Base-by-base conservation (phyloP, 2,797 vertebrate genomes). In the Hydrocynus forskahlii region DNA sequence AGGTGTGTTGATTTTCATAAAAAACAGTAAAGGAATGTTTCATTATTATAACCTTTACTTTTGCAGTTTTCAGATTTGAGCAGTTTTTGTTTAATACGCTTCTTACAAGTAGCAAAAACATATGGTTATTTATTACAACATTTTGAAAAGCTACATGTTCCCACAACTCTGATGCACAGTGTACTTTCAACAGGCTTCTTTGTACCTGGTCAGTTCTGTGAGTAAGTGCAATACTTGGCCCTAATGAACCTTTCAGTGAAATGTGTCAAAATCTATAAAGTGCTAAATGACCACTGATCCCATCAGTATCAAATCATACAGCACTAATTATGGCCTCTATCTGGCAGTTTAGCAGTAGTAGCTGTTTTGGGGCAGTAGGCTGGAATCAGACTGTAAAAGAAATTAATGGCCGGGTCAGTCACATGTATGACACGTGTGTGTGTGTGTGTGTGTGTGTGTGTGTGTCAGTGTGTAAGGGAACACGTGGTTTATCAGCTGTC, bases 401-500 rank as follows among this genome's bases (percentile, higher is more conserved):
- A 4, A 3, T 4, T 0, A 82, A 35, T 35, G 72, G 9, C 10
- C 12, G 21, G 1, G 14, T 66, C 50, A 45, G 35, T 76, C 52
- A 45, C 23, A 59, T 62, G 40, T 19, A 63, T 57, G 52, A 52
- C 7, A 21, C 16, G 4, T 48, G 64, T 71, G 21, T 23, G 48
- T 68, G 71, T n/a, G 23, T 59, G 54, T 40, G 4, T 48, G 64
- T 71, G 21, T 23, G 48, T 68, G 71, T n/a, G 23, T 59, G 54
- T 38, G 57, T 48, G 55, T 57, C 62, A 12, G 13, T 40, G 79
- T 23, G 38, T 29, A 19, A 0, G 16, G n/a, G 59, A 73, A 80
- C 81, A 76, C 83, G 60, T 79, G 84, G 77, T 43, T 72, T 1
- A n/a, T 76, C 78, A 76, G 79, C 72, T 80, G 68, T 82, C 70